Percentiles rank a stretch among this genome's conserved stretches.
Evolutionary conservation across 2,797 vertebrate species (phyloP).

Genomic region (Protosalanx chinensis): DNA sequence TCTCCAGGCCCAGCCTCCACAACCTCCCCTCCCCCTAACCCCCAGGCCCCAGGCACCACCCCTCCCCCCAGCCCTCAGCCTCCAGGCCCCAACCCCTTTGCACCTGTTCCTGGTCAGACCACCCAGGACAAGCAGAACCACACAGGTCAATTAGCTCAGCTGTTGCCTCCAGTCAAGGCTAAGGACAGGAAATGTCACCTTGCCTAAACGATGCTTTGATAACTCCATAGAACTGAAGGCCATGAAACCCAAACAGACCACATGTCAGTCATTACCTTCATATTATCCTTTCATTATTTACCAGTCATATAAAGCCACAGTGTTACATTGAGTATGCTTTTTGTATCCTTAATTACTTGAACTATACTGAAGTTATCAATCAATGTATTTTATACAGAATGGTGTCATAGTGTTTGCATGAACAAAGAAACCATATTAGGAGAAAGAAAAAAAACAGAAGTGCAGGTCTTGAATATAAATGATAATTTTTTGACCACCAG

Average conservation of each 20-base stretch:
- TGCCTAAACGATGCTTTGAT: conserved; percentile 25
- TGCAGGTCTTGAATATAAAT: not conserved
- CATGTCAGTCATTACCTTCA: not conserved
- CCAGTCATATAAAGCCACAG: too few relatives aligned
- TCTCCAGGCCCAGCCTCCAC: not conserved
- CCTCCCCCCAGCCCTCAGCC: too few relatives aligned
- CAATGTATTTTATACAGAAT: not conserved
- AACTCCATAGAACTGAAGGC: conserved; percentile 16
- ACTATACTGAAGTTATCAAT: too few relatives aligned
- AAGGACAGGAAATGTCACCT: conserved; percentile 57
- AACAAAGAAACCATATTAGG: too few relatives aligned
- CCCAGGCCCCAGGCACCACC: too few relatives aligned
- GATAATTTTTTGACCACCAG: not conserved
- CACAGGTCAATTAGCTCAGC: conserved; percentile 35
- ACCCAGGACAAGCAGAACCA: conserved; percentile 22
- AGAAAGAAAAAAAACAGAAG: too few relatives aligned
- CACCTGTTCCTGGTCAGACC: conserved; percentile 29
- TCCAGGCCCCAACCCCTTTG: too few relatives aligned
- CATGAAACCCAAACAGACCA: not conserved
- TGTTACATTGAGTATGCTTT: too few relatives aligned
- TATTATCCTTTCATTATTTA: not conserved
- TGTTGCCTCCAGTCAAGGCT: conserved; percentile 29
- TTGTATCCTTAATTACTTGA: too few relatives aligned
- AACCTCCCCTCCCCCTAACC: not conserved
- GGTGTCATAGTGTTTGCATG: not conserved